phyloP scores from a whole-genome alignment of 2,797 vertebrate species.

The Spondyliosoma cantharus region DNA sequence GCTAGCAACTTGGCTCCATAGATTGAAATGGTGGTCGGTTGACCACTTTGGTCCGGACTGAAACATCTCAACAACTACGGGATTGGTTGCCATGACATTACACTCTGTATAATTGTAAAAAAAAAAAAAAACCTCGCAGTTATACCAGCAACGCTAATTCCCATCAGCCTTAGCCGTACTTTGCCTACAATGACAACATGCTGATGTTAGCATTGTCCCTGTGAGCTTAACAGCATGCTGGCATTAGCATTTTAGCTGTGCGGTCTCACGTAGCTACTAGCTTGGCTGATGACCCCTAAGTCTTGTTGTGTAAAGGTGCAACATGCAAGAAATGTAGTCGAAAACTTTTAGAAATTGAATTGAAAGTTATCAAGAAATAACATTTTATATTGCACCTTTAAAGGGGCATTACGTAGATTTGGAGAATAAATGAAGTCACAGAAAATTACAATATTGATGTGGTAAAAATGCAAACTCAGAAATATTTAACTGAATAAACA shows the following conservation, averaged over 20 bases:
- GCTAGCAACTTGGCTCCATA: not conserved
- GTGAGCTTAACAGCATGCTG: not conserved
- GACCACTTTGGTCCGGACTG: not conserved
- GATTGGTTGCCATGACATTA: not conserved
- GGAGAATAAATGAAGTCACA: too few relatives aligned
- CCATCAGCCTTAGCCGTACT: not conserved
- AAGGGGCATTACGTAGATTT: too few relatives aligned
- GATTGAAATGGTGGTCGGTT: not conserved
- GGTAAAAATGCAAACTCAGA: too few relatives aligned
- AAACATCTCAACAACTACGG: not conserved
- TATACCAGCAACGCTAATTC: not conserved
- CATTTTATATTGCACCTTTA: too few relatives aligned
- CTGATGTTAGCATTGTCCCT: not conserved
- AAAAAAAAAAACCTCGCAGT: too few relatives aligned
- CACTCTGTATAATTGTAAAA: too few relatives aligned
- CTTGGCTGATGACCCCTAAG: not conserved
- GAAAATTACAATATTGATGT: too few relatives aligned
- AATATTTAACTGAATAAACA: too few relatives aligned
- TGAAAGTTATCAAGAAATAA: too few relatives aligned
- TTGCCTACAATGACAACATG: not conserved
- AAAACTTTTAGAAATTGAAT: too few relatives aligned
- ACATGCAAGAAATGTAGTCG: too few relatives aligned
- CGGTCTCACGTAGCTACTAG: not conserved
- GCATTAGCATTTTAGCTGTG: not conserved
- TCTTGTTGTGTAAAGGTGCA: not conserved